A percentile compares a stretch with the other conserved stretches of the same genome.
Conservation (phyloP, 2,113 vertebrate species). For the Crypturellus undulatus region DNA sequence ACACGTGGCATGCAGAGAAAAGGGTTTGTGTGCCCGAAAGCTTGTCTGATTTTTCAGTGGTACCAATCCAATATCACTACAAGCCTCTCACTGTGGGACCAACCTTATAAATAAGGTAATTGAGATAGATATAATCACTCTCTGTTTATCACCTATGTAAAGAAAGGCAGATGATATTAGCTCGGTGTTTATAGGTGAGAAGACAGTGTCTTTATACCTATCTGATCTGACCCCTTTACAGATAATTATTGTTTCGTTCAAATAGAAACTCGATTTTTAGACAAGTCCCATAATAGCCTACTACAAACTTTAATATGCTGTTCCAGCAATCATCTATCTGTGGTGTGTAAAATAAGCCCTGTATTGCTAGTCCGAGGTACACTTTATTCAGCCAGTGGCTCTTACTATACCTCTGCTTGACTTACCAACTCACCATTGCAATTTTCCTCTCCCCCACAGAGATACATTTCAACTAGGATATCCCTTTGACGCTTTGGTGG, state of each 20-base stretch:
- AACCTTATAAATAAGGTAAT: background rate
- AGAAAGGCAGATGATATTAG: background rate
- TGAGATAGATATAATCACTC: background rate
- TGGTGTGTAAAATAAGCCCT: background rate
- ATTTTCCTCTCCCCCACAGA: background rate
- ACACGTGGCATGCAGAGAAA: background rate
- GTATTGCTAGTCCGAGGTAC: background rate
- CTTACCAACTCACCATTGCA: background rate
- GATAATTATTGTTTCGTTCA: background rate
- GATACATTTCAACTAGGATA: background rate
- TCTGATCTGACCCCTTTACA: background rate
- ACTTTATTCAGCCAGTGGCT: background rate
- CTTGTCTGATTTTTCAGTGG: background rate
- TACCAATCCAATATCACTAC: background rate
- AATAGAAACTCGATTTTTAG: background rate
- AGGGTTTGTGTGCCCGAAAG: background rate
- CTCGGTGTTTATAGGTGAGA: rapidly evolving
- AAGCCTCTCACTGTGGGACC: background rate
- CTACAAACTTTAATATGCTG: background rate
- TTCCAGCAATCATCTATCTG: background rate
- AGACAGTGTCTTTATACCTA: rapidly evolving
- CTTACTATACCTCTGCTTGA: background rate
- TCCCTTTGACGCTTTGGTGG: background rate
- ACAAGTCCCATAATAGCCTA: background rate
- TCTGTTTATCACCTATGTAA: background rate